Evolutionary conservation across 2,113 vertebrate species (phyloP).

Genomic region (Gallinago paraguaiae): DNA sequence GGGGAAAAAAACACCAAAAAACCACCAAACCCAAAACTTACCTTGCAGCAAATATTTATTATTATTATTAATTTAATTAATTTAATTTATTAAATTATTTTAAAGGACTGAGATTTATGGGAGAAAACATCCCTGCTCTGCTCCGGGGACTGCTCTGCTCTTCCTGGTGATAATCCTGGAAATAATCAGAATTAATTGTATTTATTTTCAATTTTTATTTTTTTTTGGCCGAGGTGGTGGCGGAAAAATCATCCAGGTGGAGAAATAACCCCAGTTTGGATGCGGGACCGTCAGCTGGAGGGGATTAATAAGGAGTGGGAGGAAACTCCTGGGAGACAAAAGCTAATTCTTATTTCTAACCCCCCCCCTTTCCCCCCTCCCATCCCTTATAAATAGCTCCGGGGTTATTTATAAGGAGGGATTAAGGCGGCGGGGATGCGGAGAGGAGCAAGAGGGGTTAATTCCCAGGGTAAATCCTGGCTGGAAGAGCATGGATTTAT

Average conservation of each 20-base stretch:
- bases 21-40: neutral
- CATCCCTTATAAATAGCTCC: neutral
- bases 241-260: neutral
- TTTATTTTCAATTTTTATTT: neutral
- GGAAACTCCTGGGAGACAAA: neutral
- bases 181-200: neutral
- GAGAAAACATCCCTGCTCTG: neutral
- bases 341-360: neutral
- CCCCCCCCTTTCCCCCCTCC: too few species aligned
- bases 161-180: neutral
- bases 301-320: neutral
- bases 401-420: neutral
- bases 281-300: rapidly evolving
- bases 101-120: neutral
- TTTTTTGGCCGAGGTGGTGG: neutral
- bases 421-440: neutral
- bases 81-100: neutral
- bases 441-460: neutral
- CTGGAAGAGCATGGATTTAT: neutral
- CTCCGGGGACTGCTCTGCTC: rapidly evolving
- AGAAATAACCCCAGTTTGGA: rapidly evolving
- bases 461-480: neutral
- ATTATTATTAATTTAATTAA: too few species aligned
- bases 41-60: neutral
- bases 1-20: too few species aligned